Evolutionary conservation across 2,888 invertebrate genomes (phyloP).

Genomic region (Smittia sp.): DNA sequence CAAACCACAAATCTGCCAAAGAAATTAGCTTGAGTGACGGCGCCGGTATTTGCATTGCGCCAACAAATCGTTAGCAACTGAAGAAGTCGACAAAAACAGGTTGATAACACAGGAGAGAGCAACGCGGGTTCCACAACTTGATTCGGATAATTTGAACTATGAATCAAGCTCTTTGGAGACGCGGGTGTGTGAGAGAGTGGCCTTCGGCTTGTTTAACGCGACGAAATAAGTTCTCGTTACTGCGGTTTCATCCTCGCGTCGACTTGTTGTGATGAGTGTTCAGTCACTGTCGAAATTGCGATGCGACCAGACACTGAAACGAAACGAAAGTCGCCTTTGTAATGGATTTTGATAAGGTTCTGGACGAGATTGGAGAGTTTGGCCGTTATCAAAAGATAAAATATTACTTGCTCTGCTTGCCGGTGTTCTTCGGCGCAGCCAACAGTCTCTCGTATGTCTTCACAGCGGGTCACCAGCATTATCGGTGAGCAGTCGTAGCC

Average conservation of each 20-base stretch:
- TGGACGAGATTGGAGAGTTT: conserved; percentile 61
- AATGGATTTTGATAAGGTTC: conserved; percentile 63
- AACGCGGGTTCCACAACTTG: background rate
- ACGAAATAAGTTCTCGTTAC: background rate
- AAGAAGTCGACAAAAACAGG: too few relatives aligned
- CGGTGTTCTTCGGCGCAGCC: conserved; percentile 60
- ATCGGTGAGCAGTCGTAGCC: conserved; percentile 53
- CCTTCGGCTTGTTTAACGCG: background rate
- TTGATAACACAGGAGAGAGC: too few relatives aligned
- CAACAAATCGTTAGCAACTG: too few relatives aligned
- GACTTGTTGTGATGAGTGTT: background rate
- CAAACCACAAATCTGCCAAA: too few relatives aligned
- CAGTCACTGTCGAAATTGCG: background rate
- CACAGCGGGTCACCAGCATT: conserved; percentile 60
- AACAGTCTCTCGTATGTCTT: conserved; percentile 63
- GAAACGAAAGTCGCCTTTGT: background rate
- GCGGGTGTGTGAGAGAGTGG: background rate
- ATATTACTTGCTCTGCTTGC: conserved; percentile 59
- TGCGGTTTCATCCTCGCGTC: background rate
- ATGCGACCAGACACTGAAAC: background rate
- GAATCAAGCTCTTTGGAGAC: background rate
- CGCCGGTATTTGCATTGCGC: too few relatives aligned
- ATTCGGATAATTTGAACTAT: background rate
- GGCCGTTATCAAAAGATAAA: conserved; percentile 59
- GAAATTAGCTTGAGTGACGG: too few relatives aligned